These are phyloP conservation scores for Eptatretus atami DNA, from an alignment of 2,797 vertebrate genomes.

Conservation along the genomic window DNA sequence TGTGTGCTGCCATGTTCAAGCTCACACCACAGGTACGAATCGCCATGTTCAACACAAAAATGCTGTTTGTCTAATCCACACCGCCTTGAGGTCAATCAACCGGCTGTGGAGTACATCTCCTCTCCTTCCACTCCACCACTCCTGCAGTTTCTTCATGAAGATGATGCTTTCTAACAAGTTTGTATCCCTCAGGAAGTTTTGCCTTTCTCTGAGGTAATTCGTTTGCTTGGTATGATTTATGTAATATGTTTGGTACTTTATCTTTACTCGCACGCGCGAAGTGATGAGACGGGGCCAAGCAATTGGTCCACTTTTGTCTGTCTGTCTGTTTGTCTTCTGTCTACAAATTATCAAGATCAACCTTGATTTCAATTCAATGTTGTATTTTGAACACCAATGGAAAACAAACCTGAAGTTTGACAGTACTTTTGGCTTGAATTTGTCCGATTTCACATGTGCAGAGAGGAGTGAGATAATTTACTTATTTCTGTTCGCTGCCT, in stretches of 20 bases:
- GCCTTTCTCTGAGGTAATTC: constrained; percentile 60
- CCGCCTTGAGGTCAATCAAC: not conserved
- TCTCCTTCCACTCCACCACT: not conserved
- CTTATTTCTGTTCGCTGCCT: too few species aligned
- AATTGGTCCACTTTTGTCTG: too few species aligned
- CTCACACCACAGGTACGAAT: constrained; percentile 54
- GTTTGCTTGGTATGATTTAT: constrained; percentile 6
- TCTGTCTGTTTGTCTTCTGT: too few species aligned
- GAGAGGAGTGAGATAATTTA: too few species aligned
- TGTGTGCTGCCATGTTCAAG: constrained; percentile 96
- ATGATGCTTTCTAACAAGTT: constrained; percentile 92
- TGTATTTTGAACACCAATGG: too few species aligned
- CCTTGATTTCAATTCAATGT: too few species aligned
- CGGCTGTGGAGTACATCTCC: too few species aligned
- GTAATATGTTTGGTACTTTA: not conserved
- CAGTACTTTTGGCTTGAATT: too few species aligned
- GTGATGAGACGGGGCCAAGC: not conserved
- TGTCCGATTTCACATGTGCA: too few species aligned
- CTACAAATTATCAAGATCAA: too few species aligned
- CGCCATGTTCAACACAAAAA: not conserved
- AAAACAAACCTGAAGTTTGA: too few species aligned
- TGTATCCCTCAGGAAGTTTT: constrained; percentile 85
- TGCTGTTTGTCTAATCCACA: constrained; percentile 7
- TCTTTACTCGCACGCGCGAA: constrained; percentile 1
- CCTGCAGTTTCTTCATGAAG: constrained; percentile 64